Evolutionary conservation across 1,140 invertebrate genomes (phyloP).

Genomic region (Papilio glaucus): DNA sequence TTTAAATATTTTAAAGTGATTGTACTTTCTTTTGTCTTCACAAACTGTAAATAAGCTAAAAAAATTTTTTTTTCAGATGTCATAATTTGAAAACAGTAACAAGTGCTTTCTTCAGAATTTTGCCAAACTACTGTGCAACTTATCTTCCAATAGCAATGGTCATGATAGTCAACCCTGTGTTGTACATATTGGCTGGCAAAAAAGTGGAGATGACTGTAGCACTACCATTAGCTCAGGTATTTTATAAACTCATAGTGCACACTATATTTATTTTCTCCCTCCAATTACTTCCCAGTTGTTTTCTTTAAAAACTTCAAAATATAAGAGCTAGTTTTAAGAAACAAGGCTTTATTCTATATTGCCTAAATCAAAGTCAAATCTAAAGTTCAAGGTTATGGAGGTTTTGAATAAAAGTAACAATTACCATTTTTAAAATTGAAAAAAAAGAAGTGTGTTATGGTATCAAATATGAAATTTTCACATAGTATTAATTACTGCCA

Average conservation of each 20-base stretch:
- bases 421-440: too few relatives aligned
- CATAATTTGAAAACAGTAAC: conserved; percentile 85
- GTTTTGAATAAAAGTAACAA: too few relatives aligned
- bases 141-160: conserved; percentile 89
- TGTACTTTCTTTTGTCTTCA: not conserved
- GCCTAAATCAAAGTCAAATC: too few relatives aligned
- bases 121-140: conserved; percentile 91
- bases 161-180: conserved; percentile 90
- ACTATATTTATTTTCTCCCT: too few relatives aligned
- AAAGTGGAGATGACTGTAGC: conserved; percentile 86
- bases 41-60: conserved; percentile 23
- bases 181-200: conserved; percentile 87
- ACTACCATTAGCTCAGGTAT: conserved; percentile 84
- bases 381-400: too few relatives aligned
- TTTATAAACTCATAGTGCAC: not conserved
- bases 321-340: too few relatives aligned
- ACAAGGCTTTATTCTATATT: too few relatives aligned
- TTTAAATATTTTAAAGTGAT: not conserved
- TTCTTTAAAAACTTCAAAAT: too few relatives aligned
- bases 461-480: too few relatives aligned
- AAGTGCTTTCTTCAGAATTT: conserved; percentile 86
- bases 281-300: not conserved
- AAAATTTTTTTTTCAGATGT: conserved; percentile 85
- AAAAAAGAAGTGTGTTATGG: too few relatives aligned
- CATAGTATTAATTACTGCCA: too few relatives aligned